phyloP scores from a whole-genome alignment of 2,113 vertebrate species.

The Bombycilla garrulus region DNA sequence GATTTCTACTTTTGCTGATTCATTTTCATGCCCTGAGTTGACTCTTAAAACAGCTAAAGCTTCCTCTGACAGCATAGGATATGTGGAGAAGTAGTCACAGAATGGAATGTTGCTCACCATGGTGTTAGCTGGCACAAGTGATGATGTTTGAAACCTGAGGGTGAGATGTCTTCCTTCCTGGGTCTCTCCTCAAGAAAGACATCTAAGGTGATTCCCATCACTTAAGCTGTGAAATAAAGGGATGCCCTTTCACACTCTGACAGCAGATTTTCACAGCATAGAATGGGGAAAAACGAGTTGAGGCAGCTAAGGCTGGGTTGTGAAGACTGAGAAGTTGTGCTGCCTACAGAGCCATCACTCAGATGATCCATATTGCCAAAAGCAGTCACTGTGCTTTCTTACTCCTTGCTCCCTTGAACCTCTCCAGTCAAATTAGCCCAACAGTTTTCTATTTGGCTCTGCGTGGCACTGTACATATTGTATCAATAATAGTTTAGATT shows the following conservation, averaged over 20 bases:
- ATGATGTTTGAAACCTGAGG: not conserved
- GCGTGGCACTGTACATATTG: not conserved
- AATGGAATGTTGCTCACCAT: not conserved
- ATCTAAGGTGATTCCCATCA: not conserved
- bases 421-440: not conserved
- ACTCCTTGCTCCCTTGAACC: not conserved
- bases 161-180: not conserved
- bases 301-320: not conserved
- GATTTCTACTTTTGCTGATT: not conserved
- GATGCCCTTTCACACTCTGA: not conserved
- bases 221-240: not conserved
- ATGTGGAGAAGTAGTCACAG: not conserved
- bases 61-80: not conserved
- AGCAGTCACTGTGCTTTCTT: not conserved
- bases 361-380: not conserved
- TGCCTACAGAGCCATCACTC: not conserved
- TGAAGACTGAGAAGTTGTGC: not conserved
- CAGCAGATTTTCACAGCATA: not conserved
- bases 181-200: not conserved
- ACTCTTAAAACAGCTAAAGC: not conserved
- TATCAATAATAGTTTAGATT: not conserved
- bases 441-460: not conserved
- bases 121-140: not conserved
- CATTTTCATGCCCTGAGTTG: not conserved
- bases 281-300: rapidly evolving